Evolutionary conservation across 2,888 invertebrate genomes (phyloP).

Genomic region (Cyaniris semiargus): DNA sequence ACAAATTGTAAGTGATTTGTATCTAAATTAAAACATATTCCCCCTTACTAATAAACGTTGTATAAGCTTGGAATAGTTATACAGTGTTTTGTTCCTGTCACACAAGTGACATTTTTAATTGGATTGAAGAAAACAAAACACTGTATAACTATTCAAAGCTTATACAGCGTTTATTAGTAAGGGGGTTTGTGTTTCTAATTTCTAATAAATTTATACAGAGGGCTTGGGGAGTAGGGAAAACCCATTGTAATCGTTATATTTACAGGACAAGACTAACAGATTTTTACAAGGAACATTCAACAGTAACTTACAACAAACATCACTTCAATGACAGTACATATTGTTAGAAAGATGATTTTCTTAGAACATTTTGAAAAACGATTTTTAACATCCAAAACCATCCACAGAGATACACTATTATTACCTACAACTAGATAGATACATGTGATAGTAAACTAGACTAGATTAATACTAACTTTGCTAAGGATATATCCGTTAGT

Average conservation of each 20-base stretch:
- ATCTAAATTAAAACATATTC: too few relatives aligned
- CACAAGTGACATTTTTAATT: too few relatives aligned
- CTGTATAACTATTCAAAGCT: too few relatives aligned
- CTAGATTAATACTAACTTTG: background rate
- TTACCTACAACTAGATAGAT: background rate
- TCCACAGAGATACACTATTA: background rate
- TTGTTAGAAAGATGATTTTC: background rate
- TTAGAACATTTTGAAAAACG: background rate
- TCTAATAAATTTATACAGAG: background rate
- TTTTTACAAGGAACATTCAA: background rate
- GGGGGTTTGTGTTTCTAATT: too few relatives aligned
- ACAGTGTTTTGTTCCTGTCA: too few relatives aligned
- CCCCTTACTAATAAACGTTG: too few relatives aligned
- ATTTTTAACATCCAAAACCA: background rate
- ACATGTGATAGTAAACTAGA: too few relatives aligned
- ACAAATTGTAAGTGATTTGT: too few relatives aligned
- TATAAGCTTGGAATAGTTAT: too few relatives aligned
- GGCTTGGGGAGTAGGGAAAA: background rate
- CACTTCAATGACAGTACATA: background rate
- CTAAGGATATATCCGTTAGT: background rate
- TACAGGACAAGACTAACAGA: background rate
- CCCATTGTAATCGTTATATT: background rate
- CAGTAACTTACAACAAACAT: background rate
- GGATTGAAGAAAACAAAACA: too few relatives aligned
- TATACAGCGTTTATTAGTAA: too few relatives aligned